Percentiles rank a stretch among this genome's conserved stretches.
These are phyloP conservation scores for Perca flavescens DNA, from an alignment of 2,113 vertebrate genomes.

Conservation along the genomic window DNA sequence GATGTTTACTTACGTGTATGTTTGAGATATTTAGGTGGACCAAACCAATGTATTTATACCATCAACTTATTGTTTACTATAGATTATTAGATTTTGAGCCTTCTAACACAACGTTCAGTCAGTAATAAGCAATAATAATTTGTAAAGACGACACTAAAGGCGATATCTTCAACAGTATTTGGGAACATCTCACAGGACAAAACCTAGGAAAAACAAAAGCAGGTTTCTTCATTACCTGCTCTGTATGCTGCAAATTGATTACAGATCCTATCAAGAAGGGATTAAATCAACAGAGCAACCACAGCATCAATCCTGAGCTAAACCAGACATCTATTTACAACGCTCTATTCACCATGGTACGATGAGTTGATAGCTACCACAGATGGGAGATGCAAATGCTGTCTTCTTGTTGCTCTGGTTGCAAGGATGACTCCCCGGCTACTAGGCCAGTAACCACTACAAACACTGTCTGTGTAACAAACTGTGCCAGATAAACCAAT, in stretches of 20 bases:
- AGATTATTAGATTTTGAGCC: neutral
- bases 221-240: conserved; percentile 20
- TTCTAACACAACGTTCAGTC: neutral
- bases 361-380: conserved; percentile 58
- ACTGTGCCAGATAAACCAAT: conserved; percentile 31
- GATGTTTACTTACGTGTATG: neutral
- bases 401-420: conserved; percentile 79
- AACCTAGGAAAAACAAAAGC: neutral
- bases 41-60: neutral
- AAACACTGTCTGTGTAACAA: conserved; percentile 68
- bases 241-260: conserved; percentile 15
- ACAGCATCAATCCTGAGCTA: conserved; percentile 1
- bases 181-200: neutral
- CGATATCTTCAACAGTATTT: neutral
- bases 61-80: neutral
- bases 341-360: conserved; percentile 24
- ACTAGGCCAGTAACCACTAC: conserved; percentile 80
- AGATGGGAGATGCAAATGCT: conserved; percentile 58
- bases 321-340: conserved; percentile 31
- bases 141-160: neutral
- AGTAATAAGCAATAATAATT: neutral
- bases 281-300: conserved; percentile 47
- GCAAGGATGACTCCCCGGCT: conserved; percentile 76
- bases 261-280: conserved; percentile 42
- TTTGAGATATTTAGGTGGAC: neutral